A percentile compares a stretch with the other conserved stretches of the same genome.
These are phyloP conservation scores for Rhinella marina DNA, from an alignment of 2,797 vertebrate genomes.

Conservation along the genomic window DNA sequence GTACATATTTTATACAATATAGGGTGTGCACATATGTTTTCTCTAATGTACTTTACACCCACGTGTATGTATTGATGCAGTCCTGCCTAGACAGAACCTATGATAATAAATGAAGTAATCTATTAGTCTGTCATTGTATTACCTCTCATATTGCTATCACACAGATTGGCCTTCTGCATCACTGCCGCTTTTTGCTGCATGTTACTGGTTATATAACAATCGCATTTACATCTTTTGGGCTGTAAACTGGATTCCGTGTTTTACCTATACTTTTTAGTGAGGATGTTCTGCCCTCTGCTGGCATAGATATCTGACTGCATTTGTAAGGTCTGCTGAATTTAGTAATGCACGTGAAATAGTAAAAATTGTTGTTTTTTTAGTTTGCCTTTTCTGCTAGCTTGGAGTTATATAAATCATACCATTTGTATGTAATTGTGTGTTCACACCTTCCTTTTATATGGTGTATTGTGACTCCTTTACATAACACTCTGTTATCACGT, in stretches of 20 bases:
- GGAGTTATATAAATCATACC: too few relatives aligned
- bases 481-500: too few relatives aligned
- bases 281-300: slow-evolving; percentile 33
- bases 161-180: neutral
- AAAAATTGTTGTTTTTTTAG: too few relatives aligned
- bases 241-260: neutral
- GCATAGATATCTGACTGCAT: neutral
- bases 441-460: neutral
- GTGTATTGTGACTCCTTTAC: neutral
- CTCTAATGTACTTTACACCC: slow-evolving; percentile 10
- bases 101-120: slow-evolving; percentile 17
- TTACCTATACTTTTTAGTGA: neutral
- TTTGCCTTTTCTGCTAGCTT: too few relatives aligned
- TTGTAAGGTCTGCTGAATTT: neutral
- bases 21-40: slow-evolving; percentile 14
- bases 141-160: neutral
- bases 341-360: neutral
- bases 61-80: slow-evolving; percentile 27
- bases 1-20: slow-evolving; percentile 18
- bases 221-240: neutral
- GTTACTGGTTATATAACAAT: neutral
- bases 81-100: slow-evolving; percentile 36
- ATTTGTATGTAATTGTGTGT: too few relatives aligned
- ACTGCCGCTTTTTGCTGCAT: slow-evolving; percentile 5
- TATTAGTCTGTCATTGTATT: slow-evolving; percentile 26